A percentile compares a stretch with the other conserved stretches of the same genome.
Evolutionary conservation across 2,113 vertebrate species (phyloP).

Genomic region (Scopus umbretta): DNA sequence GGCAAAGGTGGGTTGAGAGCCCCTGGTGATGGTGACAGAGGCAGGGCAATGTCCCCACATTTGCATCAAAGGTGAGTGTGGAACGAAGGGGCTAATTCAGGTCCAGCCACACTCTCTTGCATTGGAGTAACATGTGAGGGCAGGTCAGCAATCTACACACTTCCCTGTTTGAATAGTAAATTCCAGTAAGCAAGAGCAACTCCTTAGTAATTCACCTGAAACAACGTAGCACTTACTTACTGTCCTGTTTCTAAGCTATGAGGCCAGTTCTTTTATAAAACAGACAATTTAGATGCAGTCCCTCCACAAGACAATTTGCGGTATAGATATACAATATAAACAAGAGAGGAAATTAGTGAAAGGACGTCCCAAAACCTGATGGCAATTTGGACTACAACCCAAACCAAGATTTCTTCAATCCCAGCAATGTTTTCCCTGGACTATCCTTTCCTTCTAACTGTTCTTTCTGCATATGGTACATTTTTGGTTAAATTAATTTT

Average conservation of each 20-base stretch:
- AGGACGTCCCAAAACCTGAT: not conserved
- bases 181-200: not conserved
- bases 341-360: not conserved
- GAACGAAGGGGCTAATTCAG: not conserved
- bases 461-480: not conserved
- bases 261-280: not conserved
- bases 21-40: accelerated
- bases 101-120: not conserved
- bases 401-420: not conserved
- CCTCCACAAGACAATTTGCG: not conserved
- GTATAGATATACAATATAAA: not conserved
- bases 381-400: not conserved
- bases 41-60: not conserved
- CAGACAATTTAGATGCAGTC: not conserved
- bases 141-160: not conserved
- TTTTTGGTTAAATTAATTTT: not conserved
- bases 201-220: not conserved
- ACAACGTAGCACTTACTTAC: not conserved
- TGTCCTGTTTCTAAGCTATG: too few species aligned
- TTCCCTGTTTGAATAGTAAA: not conserved
- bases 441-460: not conserved
- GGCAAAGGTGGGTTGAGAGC: not conserved
- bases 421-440: not conserved
- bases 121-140: not conserved
- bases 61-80: not conserved